Base-by-base conservation (phyloP, 2,113 vertebrate genomes). In the Silurus asotus region DNA sequence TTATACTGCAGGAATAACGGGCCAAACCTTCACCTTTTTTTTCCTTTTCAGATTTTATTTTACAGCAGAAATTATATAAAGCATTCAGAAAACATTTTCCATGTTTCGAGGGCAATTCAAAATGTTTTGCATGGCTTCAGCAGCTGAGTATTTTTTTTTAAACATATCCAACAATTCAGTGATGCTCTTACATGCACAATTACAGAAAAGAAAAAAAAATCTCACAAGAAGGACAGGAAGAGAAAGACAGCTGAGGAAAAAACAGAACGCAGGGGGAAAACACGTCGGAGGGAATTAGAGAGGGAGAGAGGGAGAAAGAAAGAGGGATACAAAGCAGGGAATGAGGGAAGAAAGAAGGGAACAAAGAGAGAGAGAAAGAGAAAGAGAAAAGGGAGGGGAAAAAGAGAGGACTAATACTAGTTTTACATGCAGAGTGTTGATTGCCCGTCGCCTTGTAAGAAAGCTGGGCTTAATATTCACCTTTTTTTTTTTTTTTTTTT, bases 11-110 rank as follows among this genome's bases (percentile, higher is more conserved):
- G 45, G 28, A 77, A 79, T 48, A 67, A 85, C 17, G 10, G 17
- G 13, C 15, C n/a, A 83, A 81, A 28, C 6, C 0, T 53, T 92
- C 92, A 94, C 92, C 92, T 92, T 91, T 92, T 93, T 93, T 95
- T 37, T 92, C 93, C 93, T 94, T 95, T 95, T 98, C 96, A 98
- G 97, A 95, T 95, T 95, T 95, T 97, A 98, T 99, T 99, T 99
- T 99, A 99, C 98, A 99, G 98, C 98, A 99, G 97, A 99, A 99
- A 98, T 97, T 97, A 99, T 99, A 98, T 98, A 99, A 99, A 99
- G 98, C 98, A 99, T 99, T 99, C 98, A 99, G 97, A 99, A 98
- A 98, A 99, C 98, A 99, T 98, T 96, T 98, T 99, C 97, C 97
- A 97, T 98, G 98, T 95, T 98, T 99, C 97, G 97, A 98, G 97